Base-by-base conservation (phyloP, 2,113 vertebrate species). In the Syngnathus scovelli region DNA sequence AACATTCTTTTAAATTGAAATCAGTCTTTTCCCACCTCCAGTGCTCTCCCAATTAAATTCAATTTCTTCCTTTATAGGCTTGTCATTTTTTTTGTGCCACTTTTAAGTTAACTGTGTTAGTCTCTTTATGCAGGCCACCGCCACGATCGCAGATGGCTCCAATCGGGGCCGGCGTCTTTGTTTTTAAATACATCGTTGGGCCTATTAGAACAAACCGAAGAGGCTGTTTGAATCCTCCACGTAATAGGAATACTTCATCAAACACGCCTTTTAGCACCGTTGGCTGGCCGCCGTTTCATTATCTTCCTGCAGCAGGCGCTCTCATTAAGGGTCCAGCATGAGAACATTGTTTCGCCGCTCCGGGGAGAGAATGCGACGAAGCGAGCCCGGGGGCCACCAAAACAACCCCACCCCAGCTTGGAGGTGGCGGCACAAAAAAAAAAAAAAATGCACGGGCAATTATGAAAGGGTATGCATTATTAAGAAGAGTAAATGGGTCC, bases 401-500 rank as follows among this genome's bases (percentile, higher is more conserved):
- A 72, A 74, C 69, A 43, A 60, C 56, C 52, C 10, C 36, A 61
- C 72, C 68, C 73, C 21, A 41, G 62, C 67, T 48, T 36, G 62
- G 72, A 60, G 68, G 83, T 64, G 74, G 54, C 51, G 46, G 61
- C 66, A 74, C 83, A 72, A 78, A 23, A 15, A n/a, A 51, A 51
- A 51, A 52, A 8, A 58, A 85, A 85, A 86, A 86, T 83, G 83
- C 78, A 72, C 61, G 75, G 61, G 77, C 82, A 80, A 84, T 87
- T 89, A 80, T 43, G 75, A 83, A 77, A 77, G 75, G 72, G 39
- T 75, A 75, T 90, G 85, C 87, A 90, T 90, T 88, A 90, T 89
- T 89, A 78, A 90, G 80, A 82, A 55, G 76, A 84, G 88, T 83
- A 89, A 90, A 91, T 89, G 86, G 86, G 86, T 84, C 77, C 77